Evolutionary conservation across 1,140 invertebrate species (phyloP).

Genomic region (Listronotus bonariensis): DNA sequence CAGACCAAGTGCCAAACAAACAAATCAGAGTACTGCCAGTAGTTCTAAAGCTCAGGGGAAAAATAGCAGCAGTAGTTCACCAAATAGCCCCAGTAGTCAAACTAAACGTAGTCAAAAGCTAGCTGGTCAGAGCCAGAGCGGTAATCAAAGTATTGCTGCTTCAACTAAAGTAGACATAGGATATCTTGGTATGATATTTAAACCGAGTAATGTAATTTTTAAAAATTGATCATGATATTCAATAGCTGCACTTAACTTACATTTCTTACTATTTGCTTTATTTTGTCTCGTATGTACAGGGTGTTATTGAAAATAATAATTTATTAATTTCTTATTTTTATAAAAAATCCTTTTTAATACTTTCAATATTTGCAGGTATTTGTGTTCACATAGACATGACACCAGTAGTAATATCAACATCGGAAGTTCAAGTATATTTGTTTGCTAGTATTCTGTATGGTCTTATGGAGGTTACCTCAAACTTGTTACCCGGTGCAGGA

Average conservation of each 20-base stretch:
- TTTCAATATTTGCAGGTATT: constrained; percentile 49
- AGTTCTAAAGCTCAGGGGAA: constrained; percentile 20
- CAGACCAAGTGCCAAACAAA: constrained; percentile 19
- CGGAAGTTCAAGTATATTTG: constrained; percentile 59
- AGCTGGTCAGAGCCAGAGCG: constrained; percentile 18
- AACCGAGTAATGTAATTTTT: too few relatives aligned
- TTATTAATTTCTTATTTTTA: too few relatives aligned
- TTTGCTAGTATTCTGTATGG: constrained; percentile 56
- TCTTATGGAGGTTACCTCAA: constrained; percentile 52
- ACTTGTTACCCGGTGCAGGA: constrained; percentile 36
- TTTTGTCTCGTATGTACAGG: too few relatives aligned
- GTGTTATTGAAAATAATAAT: too few relatives aligned
- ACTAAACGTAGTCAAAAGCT: constrained; percentile 13
- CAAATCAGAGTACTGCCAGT: constrained; percentile 15
- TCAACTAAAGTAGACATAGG: constrained; percentile 45
- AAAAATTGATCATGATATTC: too few relatives aligned
- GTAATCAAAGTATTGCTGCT: not conserved
- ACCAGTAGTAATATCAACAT: constrained; percentile 60
- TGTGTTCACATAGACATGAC: constrained; percentile 65
- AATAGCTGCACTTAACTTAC: too few relatives aligned
- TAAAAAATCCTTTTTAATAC: too few relatives aligned
- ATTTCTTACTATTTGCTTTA: too few relatives aligned
- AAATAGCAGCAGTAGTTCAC: constrained; percentile 14
- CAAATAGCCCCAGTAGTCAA: constrained; percentile 21
- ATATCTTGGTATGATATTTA: constrained; percentile 48